Conservation (phyloP, 2,797 vertebrate species). For the Leptodactylus fallax region DNA sequence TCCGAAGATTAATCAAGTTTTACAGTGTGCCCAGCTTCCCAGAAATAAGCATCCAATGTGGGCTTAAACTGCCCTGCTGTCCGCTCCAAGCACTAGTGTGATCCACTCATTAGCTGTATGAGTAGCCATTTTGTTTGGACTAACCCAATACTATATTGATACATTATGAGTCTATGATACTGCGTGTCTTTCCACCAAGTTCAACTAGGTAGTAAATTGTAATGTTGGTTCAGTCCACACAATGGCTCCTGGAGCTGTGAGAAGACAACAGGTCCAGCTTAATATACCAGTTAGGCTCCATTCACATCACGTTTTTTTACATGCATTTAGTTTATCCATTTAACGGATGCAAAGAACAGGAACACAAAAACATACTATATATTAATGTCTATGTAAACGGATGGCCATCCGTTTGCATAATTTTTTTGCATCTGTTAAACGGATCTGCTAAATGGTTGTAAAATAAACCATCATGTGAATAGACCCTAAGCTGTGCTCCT, state of each 20-base stretch:
- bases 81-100: slow-evolving; percentile 82
- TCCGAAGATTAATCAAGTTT: slow-evolving; percentile 91
- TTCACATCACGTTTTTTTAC: no score
- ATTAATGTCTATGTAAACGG: no score
- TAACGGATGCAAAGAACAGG: no score
- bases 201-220: background rate
- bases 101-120: background rate
- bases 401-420: no score
- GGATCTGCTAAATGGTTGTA: no score
- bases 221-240: background rate
- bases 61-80: slow-evolving; percentile 85
- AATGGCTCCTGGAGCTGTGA: background rate
- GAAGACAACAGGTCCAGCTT: background rate
- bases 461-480: no score
- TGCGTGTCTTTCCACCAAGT: background rate
- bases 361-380: no score
- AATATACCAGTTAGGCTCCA: background rate
- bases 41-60: slow-evolving; percentile 83
- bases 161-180: background rate
- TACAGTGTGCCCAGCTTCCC: slow-evolving; percentile 92
- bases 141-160: background rate
- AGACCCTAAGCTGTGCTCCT: background rate
- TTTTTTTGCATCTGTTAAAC: no score
- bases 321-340: no score
- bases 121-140: background rate